Evolutionary conservation across 2,888 invertebrate species (phyloP).

Genomic region (Lycia hirtaria): DNA sequence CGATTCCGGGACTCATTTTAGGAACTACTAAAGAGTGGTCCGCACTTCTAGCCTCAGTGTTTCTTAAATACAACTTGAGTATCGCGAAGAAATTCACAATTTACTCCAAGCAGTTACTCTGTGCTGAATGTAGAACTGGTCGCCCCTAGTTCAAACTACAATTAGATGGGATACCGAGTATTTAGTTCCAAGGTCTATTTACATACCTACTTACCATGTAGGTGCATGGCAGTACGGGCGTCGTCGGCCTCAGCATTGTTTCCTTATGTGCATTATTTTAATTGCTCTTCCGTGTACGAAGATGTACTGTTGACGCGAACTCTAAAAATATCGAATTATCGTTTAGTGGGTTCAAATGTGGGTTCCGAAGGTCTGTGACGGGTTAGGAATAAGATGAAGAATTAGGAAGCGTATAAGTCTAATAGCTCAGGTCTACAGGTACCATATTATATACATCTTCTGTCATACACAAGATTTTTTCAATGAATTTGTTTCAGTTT

Average conservation of each 20-base stretch:
- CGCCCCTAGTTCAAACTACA: too few relatives aligned
- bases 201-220: not conserved
- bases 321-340: slow-evolving; percentile 3
- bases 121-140: too few relatives aligned
- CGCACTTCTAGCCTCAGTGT: too few relatives aligned
- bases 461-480: too few relatives aligned
- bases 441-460: too few relatives aligned
- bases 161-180: too few relatives aligned
- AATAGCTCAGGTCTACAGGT: not conserved
- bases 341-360: not conserved
- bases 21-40: too few relatives aligned
- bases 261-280: slow-evolving; percentile 27
- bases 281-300: slow-evolving; percentile 29
- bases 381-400: not conserved
- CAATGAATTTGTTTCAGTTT: too few relatives aligned
- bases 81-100: too few relatives aligned
- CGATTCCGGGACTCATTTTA: too few relatives aligned
- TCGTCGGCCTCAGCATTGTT: slow-evolving; percentile 26
- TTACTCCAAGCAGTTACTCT: too few relatives aligned
- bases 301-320: slow-evolving; percentile 6
- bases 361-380: not conserved
- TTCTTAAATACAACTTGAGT: too few relatives aligned
- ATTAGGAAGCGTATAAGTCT: not conserved
- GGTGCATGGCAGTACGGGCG: not conserved
- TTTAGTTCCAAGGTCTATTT: not conserved